Percentiles rank a stretch among this genome's conserved stretches.
These are phyloP conservation scores for Bufotes viridis DNA, from an alignment of 2,797 vertebrate species.

Conservation along the genomic window DNA sequence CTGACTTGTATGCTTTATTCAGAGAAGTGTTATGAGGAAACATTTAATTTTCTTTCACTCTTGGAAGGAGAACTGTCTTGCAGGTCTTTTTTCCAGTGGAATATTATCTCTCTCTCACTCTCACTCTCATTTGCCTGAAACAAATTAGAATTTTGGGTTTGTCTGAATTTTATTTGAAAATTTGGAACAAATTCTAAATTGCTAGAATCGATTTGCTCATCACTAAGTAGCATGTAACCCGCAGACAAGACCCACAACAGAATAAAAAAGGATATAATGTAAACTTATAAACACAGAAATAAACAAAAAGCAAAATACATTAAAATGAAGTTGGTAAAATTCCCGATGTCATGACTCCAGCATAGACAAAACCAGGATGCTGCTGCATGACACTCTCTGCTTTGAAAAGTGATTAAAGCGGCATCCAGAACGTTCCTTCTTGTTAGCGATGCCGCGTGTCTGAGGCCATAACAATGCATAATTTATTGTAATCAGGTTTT, in stretches of 20 bases:
- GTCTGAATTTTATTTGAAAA: too few species aligned
- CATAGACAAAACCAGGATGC: constrained; percentile 66
- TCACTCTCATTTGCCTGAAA: too few species aligned
- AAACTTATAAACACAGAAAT: constrained; percentile 27
- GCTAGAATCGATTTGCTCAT: too few species aligned
- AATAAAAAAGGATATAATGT: not conserved
- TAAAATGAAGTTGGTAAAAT: constrained; percentile 22
- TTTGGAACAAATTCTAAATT: not conserved
- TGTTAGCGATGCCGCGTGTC: not conserved
- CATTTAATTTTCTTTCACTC: too few species aligned
- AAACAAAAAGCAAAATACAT: constrained; percentile 32
- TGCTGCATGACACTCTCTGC: constrained; percentile 65
- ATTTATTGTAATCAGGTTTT: not conserved
- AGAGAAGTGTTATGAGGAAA: too few species aligned
- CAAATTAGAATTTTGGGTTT: too few species aligned
- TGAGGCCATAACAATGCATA: constrained; percentile 33
- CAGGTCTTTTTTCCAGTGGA: too few species aligned
- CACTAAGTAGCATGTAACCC: too few species aligned
- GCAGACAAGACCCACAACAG: not conserved
- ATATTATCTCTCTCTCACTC: too few species aligned
- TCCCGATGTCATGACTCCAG: constrained; percentile 52
- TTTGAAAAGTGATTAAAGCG: constrained; percentile 52
- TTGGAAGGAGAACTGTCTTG: too few species aligned
- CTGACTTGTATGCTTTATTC: too few species aligned
- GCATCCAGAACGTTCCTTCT: constrained; percentile 11